These are phyloP conservation scores for Eudasyphora cyanicolor DNA, from an alignment of 2,888 invertebrate genomes.

Conservation along the genomic window DNA sequence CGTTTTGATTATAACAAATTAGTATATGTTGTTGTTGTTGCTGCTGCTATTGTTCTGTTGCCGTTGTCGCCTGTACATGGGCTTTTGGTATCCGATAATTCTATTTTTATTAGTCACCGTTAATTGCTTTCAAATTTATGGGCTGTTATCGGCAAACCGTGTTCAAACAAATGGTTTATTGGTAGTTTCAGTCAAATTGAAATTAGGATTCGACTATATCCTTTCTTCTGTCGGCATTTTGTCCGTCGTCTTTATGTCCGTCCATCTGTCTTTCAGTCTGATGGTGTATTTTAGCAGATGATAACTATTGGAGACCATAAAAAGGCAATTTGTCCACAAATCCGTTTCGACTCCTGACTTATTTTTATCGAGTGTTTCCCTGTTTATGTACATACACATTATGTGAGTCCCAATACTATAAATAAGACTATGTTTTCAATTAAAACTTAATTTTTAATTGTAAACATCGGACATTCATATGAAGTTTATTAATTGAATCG, in stretches of 20 bases:
- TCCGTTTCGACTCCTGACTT: neutral
- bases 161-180: constrained; percentile 60
- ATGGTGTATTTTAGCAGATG: constrained; percentile 1
- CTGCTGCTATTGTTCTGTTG: too few species aligned
- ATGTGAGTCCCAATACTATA: constrained; percentile 25
- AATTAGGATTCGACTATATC: neutral
- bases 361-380: neutral
- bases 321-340: constrained; percentile 33
- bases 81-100: constrained; percentile 54
- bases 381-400: neutral
- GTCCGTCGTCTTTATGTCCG: neutral
- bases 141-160: constrained; percentile 53
- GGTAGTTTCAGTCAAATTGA: constrained; percentile 6
- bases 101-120: constrained; percentile 58
- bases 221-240: neutral
- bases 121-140: constrained; percentile 64
- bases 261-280: neutral
- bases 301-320: constrained; percentile 21
- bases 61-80: constrained; percentile 41
- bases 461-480: neutral
- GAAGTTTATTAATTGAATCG: neutral
- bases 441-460: constrained; percentile 15
- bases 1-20: constrained; percentile 64
- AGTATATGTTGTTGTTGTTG: constrained; percentile 37
- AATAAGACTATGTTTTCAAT: constrained; percentile 37